These are phyloP conservation scores for Peromyscus melanophrys DNA, from an alignment of 2,797 vertebrate genomes.

Conservation along the genomic window DNA sequence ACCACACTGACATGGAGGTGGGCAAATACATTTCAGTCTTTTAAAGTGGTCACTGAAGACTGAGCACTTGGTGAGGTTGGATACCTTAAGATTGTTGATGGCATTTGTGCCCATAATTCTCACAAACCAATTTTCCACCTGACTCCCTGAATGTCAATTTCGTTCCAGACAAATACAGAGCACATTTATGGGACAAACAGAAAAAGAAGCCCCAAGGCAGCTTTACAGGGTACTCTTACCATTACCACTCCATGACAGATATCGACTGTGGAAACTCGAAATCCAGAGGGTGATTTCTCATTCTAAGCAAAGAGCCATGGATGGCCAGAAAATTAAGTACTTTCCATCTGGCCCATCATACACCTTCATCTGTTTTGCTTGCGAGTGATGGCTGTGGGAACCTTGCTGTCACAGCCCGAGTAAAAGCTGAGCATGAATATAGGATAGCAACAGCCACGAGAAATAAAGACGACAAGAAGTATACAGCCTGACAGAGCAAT, in stretches of 20 bases:
- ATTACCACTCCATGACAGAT: slow-evolving; percentile 6
- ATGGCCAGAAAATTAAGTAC: slow-evolving; percentile 66
- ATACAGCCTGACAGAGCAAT: neutral
- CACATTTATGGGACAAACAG: slow-evolving; percentile 62
- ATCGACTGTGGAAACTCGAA: neutral
- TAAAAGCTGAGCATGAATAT: slow-evolving; percentile 11
- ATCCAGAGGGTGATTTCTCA: slow-evolving; percentile 68
- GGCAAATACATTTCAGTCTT: neutral
- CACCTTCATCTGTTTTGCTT: slow-evolving; percentile 38
- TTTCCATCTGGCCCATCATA: slow-evolving; percentile 5
- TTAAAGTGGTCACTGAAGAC: slow-evolving; percentile 49
- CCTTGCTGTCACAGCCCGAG: neutral
- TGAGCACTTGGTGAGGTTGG: neutral
- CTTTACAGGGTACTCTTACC: slow-evolving; percentile 20
- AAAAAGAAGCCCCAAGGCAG: slow-evolving; percentile 32
- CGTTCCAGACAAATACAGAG: slow-evolving; percentile 58
- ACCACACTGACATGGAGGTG: neutral
- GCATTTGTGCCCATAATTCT: slow-evolving; percentile 68
- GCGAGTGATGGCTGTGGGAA: neutral
- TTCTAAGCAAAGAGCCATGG: slow-evolving; percentile 52
- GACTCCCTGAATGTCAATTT: slow-evolving; percentile 71
- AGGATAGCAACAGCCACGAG: neutral
- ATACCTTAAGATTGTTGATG: slow-evolving; percentile 47
- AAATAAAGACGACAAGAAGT: neutral
- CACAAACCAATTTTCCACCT: slow-evolving; percentile 73